Conservation (phyloP, 2,888 invertebrate genomes). For the Ephialtes manifestator region DNA sequence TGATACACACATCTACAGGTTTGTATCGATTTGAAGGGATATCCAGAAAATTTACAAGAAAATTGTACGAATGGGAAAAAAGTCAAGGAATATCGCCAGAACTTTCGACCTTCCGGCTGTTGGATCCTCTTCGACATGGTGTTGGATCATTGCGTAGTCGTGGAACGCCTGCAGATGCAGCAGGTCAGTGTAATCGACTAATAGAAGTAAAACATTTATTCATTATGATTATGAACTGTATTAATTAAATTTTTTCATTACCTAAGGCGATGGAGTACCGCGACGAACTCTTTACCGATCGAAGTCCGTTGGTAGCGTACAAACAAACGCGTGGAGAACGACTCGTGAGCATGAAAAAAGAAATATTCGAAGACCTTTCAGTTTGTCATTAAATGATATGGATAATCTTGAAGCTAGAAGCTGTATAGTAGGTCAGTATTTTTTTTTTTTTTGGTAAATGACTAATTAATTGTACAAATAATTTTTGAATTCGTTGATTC, state of each 20-base stretch:
- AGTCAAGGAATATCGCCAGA: conserved; percentile 95
- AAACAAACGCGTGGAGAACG: conserved; percentile 68
- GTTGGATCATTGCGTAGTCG: conserved; percentile 57
- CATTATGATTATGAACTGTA: neutral
- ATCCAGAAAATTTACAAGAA: conserved; percentile 95
- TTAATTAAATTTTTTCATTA: neutral
- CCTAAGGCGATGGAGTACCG: conserved; percentile 61
- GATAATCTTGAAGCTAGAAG: conserved; percentile 67
- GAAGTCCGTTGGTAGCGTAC: conserved; percentile 92
- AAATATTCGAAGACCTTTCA: conserved; percentile 88
- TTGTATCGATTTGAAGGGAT: conserved; percentile 95
- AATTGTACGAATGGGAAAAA: conserved; percentile 96
- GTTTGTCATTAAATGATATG: conserved; percentile 85
- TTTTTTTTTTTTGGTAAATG: neutral
- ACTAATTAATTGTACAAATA: neutral
- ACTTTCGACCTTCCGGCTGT: conserved; percentile 93
- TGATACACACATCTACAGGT: conserved; percentile 94
- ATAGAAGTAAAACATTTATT: neutral
- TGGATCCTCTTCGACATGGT: conserved; percentile 87
- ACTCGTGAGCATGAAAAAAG: conserved; percentile 55
- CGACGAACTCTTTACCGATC: conserved; percentile 88
- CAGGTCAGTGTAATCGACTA: conserved; percentile 34
- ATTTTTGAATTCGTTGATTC: neutral
- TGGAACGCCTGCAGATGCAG: conserved; percentile 32
- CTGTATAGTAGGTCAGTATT: conserved; percentile 61